phyloP scores from a whole-genome alignment of 2,888 invertebrate species.

The Zhengitettix transpicula region DNA sequence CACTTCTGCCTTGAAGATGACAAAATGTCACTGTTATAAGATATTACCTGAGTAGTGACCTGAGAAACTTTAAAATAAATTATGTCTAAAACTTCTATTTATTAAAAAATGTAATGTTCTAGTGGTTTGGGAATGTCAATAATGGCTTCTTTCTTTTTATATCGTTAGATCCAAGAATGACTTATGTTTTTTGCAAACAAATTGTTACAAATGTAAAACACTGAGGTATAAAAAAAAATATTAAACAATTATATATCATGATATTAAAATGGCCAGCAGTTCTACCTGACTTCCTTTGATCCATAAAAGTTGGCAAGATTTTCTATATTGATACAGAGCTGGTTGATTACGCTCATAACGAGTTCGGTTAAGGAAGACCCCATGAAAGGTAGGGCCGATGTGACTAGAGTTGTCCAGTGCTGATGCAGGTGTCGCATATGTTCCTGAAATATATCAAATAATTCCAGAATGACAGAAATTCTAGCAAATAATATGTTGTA shows the following conservation, averaged over 20 bases:
- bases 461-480: too few species aligned
- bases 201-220: not conserved
- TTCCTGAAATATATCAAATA: conserved; percentile 4
- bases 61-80: too few species aligned
- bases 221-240: not conserved
- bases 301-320: conserved; percentile 27
- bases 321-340: conserved; percentile 64
- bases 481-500: too few species aligned
- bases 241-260: not conserved
- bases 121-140: too few species aligned
- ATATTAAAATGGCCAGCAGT: conserved; percentile 21
- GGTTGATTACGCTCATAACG: conserved; percentile 59
- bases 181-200: not conserved
- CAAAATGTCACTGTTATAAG: too few species aligned
- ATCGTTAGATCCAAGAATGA: not conserved
- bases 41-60: too few species aligned
- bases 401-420: conserved; percentile 68
- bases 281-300: conserved; percentile 16
- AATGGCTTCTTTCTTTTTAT: too few species aligned
- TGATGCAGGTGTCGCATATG: conserved; percentile 46
- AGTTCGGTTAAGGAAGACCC: conserved; percentile 59
- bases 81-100: too few species aligned
- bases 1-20: too few species aligned
- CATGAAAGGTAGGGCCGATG: conserved; percentile 64
- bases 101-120: too few species aligned